phyloP scores from a whole-genome alignment of 1,140 invertebrate species.

The Zaprionus nigranus region DNA sequence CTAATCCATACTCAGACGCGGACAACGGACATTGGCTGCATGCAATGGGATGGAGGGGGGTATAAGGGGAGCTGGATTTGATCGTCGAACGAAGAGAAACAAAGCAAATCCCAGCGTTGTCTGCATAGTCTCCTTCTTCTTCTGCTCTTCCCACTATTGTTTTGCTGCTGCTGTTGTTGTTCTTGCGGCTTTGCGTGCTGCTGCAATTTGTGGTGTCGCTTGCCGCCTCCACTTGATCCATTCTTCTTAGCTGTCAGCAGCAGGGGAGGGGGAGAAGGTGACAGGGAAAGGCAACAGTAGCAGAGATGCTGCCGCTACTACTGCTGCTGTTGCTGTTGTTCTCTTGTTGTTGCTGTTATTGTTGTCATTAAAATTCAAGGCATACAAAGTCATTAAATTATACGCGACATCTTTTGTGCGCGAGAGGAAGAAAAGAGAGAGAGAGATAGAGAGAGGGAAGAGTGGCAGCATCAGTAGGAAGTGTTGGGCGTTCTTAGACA shows the following conservation, averaged over 20 bases:
- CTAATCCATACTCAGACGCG: background rate
- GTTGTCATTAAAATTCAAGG: conserved; percentile 83
- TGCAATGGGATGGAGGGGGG: background rate
- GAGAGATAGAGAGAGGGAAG: background rate
- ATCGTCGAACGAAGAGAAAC: conserved; percentile 60
- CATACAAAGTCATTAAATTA: conserved; percentile 83
- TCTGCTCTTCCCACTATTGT: conserved; percentile 17
- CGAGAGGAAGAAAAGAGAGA: conserved; percentile 6
- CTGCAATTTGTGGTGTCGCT: conserved; percentile 79
- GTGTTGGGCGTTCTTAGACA: conserved; percentile 53
- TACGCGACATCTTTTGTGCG: conserved; percentile 79
- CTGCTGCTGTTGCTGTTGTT: conserved; percentile 19
- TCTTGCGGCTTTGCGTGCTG: conserved; percentile 51
- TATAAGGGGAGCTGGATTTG: conserved; percentile 28
- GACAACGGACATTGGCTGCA: background rate
- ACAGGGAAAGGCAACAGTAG: too few relatives aligned
- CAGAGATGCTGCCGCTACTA: conserved; percentile 31
- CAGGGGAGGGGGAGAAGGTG: background rate
- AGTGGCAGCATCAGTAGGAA: conserved; percentile 20
- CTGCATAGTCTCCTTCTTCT: conserved; percentile 44
- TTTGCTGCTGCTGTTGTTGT: conserved; percentile 24
- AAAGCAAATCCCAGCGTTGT: conserved; percentile 72
- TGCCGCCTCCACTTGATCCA: conserved; percentile 77
- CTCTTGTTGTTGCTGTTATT: conserved; percentile 42
- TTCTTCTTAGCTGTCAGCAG: conserved; percentile 60